Conservation (phyloP, 2,113 vertebrate genomes). For the Sinocyclocheilus rhinocerous region DNA sequence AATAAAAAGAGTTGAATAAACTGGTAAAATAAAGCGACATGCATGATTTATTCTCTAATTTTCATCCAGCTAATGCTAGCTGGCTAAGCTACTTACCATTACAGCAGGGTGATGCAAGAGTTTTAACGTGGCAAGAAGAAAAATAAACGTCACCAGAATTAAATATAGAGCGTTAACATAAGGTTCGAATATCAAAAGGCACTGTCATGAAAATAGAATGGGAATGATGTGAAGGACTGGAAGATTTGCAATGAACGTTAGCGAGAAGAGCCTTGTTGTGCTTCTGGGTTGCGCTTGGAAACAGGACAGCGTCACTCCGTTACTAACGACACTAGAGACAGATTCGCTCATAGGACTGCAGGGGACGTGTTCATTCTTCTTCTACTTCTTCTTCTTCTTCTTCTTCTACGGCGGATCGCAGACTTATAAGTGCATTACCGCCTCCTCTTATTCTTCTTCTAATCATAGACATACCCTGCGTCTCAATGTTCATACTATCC, state of each 20-base stretch:
- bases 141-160: not conserved
- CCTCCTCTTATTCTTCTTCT: too few species aligned
- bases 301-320: constrained; percentile 55
- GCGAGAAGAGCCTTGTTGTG: not conserved
- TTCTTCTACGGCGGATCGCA: too few species aligned
- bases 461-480: too few species aligned
- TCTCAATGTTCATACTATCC: too few species aligned
- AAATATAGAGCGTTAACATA: not conserved
- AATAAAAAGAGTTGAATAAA: not conserved
- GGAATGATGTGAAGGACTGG: not conserved
- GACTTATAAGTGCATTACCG: too few species aligned
- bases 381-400: too few species aligned
- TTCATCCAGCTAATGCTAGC: constrained; percentile 28
- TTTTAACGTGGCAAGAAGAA: not conserved
- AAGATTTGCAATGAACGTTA: not conserved
- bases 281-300: constrained; percentile 44
- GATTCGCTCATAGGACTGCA: too few species aligned
- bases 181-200: not conserved
- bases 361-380: too few species aligned
- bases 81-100: constrained; percentile 59
- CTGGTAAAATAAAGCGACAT: not conserved
- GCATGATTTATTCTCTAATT: not conserved
- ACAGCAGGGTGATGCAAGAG: not conserved
- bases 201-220: not conserved
- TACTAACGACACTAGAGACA: constrained; percentile 41